phyloP scores from a whole-genome alignment of 2,113 vertebrate species.

The Trochalopteron elliotii region DNA sequence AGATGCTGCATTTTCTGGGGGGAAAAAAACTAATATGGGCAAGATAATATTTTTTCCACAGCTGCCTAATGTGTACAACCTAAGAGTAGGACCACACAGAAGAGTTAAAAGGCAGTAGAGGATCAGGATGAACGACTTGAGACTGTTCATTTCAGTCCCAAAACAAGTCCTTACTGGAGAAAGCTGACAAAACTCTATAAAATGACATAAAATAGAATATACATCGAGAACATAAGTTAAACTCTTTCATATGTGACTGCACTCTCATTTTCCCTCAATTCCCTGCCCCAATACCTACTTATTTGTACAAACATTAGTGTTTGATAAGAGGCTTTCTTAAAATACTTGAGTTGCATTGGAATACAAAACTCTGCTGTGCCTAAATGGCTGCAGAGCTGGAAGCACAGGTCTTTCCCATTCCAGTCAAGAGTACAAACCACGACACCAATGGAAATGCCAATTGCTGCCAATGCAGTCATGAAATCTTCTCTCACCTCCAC shows the following conservation, averaged over 20 bases:
- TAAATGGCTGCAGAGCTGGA: background rate
- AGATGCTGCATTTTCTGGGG: background rate
- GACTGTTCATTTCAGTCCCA: background rate
- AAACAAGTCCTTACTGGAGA: background rate
- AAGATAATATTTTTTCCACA: background rate
- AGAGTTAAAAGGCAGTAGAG: background rate
- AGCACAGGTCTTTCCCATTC: rapidly evolving
- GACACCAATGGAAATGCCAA: background rate
- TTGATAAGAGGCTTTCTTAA: background rate
- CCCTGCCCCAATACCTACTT: background rate
- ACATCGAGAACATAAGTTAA: background rate
- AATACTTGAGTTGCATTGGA: background rate
- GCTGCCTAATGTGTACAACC: background rate
- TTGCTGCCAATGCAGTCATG: background rate
- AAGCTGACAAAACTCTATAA: background rate
- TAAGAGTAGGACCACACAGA: background rate
- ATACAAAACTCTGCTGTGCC: background rate
- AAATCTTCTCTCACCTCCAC: background rate
- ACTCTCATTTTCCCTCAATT: background rate
- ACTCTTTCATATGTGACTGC: background rate
- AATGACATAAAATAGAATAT: background rate
- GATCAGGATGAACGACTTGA: background rate
- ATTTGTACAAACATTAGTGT: background rate
- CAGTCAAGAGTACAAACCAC: background rate
- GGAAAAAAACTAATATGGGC: too few species aligned